Percentiles rank a stretch among this genome's conserved stretches.
phyloP scores from a whole-genome alignment of 2,113 vertebrate species.

The Hystrix cristata region DNA sequence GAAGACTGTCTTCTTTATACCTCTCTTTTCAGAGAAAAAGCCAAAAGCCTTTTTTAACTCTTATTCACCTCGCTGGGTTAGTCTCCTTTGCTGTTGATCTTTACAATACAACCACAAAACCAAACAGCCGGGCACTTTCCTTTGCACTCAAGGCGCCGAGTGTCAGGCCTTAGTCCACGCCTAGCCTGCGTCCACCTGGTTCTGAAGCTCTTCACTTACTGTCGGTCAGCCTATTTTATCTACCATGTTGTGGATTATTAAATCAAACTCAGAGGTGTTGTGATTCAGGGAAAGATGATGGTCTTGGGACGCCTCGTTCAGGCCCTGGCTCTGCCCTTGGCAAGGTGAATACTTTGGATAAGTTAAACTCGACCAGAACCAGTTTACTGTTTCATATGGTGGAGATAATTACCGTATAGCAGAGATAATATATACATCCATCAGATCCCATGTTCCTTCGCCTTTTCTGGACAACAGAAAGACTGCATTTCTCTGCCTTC shows the following conservation, averaged over 20 bases:
- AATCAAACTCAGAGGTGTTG: background rate
- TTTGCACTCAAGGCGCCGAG: background rate
- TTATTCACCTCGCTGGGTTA: background rate
- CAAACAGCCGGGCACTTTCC: background rate
- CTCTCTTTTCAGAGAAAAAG: conserved; percentile 34
- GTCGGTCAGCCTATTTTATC: background rate
- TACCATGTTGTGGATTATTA: background rate
- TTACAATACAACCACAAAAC: background rate
- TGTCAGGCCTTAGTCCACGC: background rate
- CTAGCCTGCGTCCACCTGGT: background rate
- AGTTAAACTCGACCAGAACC: background rate
- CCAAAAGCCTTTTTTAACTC: background rate
- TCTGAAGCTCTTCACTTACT: background rate
- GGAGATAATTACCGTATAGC: background rate
- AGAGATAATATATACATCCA: background rate
- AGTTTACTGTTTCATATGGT: background rate
- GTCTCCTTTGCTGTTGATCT: background rate
- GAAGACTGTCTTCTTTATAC: background rate
- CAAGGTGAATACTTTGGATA: background rate
- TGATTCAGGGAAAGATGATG: background rate
- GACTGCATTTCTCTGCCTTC: background rate
- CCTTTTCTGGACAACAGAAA: background rate
- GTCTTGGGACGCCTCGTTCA: background rate
- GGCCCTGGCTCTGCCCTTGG: background rate
- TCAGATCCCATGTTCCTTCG: background rate